Evolutionary conservation across 92 coral and sea anemone genomes (phyloP).

Genomic region (Umimayanthus kanabou): DNA sequence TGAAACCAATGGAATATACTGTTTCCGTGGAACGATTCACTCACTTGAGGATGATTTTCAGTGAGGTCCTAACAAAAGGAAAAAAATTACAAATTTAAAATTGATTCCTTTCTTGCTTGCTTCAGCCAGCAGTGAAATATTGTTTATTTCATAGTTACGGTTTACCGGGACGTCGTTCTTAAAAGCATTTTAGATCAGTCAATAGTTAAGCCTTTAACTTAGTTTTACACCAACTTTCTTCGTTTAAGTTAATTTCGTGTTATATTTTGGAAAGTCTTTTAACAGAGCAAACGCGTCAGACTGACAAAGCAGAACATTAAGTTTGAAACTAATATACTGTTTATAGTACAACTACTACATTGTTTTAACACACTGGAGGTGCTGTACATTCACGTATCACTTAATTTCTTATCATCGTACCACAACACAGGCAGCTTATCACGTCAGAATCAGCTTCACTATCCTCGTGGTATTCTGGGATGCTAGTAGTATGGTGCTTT

Average conservation of each 20-base stretch:
- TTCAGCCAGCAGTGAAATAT: not conserved
- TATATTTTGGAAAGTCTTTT: not conserved
- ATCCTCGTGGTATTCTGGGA: not conserved
- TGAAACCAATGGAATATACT: not conserved
- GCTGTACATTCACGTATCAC: not conserved
- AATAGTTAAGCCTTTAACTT: not conserved
- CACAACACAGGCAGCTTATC: no score
- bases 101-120: not conserved
- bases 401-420: no score
- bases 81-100: slow-evolving; percentile 25
- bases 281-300: not conserved
- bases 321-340: not conserved
- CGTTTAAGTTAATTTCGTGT: not conserved
- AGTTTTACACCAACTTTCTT: not conserved
- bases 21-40: slow-evolving; percentile 10
- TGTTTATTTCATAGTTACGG: not conserved
- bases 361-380: not conserved
- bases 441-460: not conserved
- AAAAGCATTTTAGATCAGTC: not conserved
- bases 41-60: slow-evolving; percentile 33
- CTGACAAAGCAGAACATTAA: not conserved
- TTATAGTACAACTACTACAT: not conserved
- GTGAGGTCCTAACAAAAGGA: slow-evolving; percentile 26
- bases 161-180: not conserved
- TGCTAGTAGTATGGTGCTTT: not conserved